Conservation (phyloP, 2,797 vertebrate species). For the Coracias cyanogaster region DNA sequence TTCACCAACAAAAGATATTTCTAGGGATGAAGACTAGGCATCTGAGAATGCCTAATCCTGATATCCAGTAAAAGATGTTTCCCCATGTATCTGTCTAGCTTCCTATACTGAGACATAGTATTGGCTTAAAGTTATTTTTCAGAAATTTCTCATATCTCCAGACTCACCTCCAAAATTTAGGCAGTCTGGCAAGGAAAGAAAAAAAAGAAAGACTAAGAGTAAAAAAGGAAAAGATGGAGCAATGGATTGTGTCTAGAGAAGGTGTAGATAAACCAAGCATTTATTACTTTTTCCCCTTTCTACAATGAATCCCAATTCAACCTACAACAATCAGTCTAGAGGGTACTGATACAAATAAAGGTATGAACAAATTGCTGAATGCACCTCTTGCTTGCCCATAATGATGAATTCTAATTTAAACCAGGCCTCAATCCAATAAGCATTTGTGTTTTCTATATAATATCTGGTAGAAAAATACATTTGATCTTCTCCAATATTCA, state of each 20-base stretch:
- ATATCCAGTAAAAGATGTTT: not conserved
- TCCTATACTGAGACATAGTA: not conserved
- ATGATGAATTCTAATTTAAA: not conserved
- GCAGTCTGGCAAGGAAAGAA: accelerated
- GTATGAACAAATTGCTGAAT: not conserved
- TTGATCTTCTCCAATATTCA: not conserved
- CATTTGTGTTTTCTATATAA: not conserved
- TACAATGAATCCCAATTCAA: not conserved
- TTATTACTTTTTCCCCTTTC: not conserved
- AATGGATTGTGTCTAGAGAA: not conserved
- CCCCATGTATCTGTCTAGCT: not conserved
- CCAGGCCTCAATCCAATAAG: not conserved
- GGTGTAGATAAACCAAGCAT: not conserved
- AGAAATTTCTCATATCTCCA: not conserved
- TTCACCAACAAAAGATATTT: not conserved
- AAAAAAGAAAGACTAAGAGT: no score
- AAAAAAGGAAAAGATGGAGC: not conserved
- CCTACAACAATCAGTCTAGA: not conserved
- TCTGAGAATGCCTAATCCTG: not conserved
- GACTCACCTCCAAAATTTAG: not conserved
- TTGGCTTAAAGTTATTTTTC: not conserved
- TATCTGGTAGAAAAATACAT: not conserved
- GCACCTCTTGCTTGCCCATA: not conserved
- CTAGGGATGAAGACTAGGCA: not conserved
- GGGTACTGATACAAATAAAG: not conserved